Conservation (phyloP, 2,113 vertebrate species). For the Spea multiplicata region DNA sequence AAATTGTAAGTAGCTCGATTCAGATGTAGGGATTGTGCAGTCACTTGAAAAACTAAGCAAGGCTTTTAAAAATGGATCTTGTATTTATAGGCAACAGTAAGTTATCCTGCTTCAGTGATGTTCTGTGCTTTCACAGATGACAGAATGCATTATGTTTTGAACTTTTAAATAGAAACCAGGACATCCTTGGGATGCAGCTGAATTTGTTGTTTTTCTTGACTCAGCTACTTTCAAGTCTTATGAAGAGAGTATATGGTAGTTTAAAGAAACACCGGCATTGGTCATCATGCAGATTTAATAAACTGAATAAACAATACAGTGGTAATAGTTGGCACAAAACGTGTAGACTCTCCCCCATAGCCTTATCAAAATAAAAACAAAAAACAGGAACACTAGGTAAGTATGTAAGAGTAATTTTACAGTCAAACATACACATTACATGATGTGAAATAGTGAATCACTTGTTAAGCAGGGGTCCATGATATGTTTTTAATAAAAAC, state of each 20-base stretch:
- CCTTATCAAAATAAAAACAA: too few species aligned
- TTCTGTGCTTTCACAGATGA: conserved; percentile 29
- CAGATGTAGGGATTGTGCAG: neutral
- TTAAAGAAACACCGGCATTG: neutral
- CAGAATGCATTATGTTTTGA: conserved; percentile 31
- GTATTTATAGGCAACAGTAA: conserved; percentile 30
- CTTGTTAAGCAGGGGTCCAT: neutral
- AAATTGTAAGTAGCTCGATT: too few species aligned
- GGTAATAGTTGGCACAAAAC: neutral
- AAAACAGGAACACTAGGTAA: too few species aligned
- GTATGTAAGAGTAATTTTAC: neutral
- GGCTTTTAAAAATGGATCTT: conserved; percentile 12
- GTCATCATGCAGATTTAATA: conserved; percentile 14
- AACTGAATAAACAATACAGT: too few species aligned
- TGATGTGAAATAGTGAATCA: too few species aligned
- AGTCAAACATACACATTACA: too few species aligned
- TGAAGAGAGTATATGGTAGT: neutral
- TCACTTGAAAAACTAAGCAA: neutral
- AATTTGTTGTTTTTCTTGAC: conserved; percentile 10
- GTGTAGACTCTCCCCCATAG: neutral
- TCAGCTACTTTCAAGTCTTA: neutral
- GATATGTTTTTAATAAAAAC: neutral
- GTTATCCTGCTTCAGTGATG: conserved; percentile 28
- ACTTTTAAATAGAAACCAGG: conserved; percentile 29
- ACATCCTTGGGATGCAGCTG: conserved; percentile 11